A percentile compares a stretch with the other conserved stretches of the same genome.
Evolutionary conservation across 1,140 invertebrate species (phyloP).

Genomic region (Eueides isabella): DNA sequence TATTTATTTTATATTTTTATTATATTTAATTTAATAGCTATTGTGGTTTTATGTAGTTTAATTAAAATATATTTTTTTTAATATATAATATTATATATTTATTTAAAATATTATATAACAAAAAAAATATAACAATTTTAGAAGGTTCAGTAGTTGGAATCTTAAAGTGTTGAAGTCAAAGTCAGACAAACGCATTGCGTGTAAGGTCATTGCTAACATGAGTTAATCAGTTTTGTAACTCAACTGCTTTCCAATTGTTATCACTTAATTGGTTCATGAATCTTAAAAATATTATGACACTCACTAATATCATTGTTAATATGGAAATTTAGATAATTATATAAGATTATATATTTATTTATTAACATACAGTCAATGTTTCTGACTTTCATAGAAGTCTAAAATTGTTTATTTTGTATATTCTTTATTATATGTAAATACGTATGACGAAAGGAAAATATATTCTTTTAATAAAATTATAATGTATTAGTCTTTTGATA

Average conservation of each 20-base stretch:
- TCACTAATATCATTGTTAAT: conserved; percentile 18
- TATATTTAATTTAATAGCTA: no score
- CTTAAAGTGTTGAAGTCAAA: neutral
- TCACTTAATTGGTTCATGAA: conserved; percentile 49
- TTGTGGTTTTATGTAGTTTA: no score
- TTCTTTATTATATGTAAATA: no score
- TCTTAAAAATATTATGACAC: conserved; percentile 44
- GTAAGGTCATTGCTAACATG: conserved; percentile 10
- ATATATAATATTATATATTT: neutral
- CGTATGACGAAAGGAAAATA: no score
- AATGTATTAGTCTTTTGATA: no score
- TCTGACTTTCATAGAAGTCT: no score
- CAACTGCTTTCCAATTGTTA: conserved; percentile 43
- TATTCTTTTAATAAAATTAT: no score
- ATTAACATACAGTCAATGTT: neutral
- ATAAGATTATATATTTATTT: neutral
- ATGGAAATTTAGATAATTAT: conserved; percentile 24
- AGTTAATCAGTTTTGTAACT: conserved; percentile 17
- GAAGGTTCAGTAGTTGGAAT: neutral
- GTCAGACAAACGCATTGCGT: neutral
- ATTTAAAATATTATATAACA: no score
- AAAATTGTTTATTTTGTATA: no score
- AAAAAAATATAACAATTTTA: neutral
- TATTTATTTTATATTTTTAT: no score
- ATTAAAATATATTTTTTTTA: neutral